Base-by-base conservation (phyloP, 2,113 vertebrate species). In the Mystacornis crossleyi region DNA sequence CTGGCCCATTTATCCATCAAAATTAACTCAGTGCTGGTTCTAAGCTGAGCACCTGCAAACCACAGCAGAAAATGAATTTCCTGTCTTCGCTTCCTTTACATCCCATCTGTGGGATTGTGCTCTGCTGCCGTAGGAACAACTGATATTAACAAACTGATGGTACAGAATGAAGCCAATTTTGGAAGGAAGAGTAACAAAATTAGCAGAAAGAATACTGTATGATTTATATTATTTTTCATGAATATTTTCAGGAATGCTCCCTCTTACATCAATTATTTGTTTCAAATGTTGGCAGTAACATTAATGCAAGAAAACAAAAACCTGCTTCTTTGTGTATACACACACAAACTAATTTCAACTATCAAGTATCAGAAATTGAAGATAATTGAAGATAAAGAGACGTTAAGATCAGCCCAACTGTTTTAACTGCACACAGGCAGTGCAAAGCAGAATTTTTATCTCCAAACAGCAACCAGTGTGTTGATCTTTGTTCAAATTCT, bases 31-130 rank as follows among this genome's bases (percentile, higher is more conserved):
- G 53, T 4, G 4, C 57, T 95, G 31, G 17, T 69, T 95, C 81
- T 87, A 72, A 93, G 33, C 18, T 53, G n/a, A 88, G 71, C 70
- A 94, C 86, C 86, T 95, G 81, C 78, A 87, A 91, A 72, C 58
- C 62, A 25, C 70, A 72, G 26, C 74, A 73, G 47, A 70, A 69
- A 80, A 96, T 82, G 54, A 61, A 85, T 95, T 93, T 89, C 48
- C 21, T 77, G 38, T 62, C 53, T 72, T 86, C 15, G 4, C 8
- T 91, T 86, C 55, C 55, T 81, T 77, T 81, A 81, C 38, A 18
- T 65, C 34, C 51, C 71, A 73, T 74, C 86, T 84, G 55, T 57
- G 75, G 58, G 61, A 81, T 9, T 64, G 14, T 65, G 23, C 48
- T 94, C 47, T 73, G 24, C 53, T 70, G 29, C 36, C 18, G 0